Evolutionary conservation across 2,797 vertebrate species (phyloP), one percentile per base, ranked within the genome.

Genomic region (Phoxinus dragarum): DNA sequence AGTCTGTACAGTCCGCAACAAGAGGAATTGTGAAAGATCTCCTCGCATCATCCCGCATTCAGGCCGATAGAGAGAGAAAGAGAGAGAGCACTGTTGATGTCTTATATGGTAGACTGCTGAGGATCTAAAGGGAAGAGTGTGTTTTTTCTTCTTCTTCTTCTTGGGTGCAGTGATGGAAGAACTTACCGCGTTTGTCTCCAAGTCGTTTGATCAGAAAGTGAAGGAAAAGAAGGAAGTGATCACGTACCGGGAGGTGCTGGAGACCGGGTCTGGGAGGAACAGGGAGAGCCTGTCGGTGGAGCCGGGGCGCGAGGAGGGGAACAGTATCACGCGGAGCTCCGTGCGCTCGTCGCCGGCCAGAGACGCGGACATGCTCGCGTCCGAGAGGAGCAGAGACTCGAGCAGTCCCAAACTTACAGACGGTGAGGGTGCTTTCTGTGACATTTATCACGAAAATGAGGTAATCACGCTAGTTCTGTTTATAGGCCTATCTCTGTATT

Each of bases 151-250:
- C 49, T 42, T 21, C 59, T 84, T 89, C 78, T 84, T 90, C 82
- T 92, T 87, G 90, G 89, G 93, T 89, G 90, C 92, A 92, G 95
- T 96, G 94, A 99, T 99, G 98, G 98, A 99, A 97, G 98, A 99
- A 96, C 98, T 99, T 91, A 99, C 98, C 88, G 98, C 98, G 86
- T 99, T 99, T 93, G 98, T 98, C 90, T 98, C 98, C 82, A 99
- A 99, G 95, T 99, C 98, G 91, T 99, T 99, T 96, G 98, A 99
- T 94, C 97, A 98, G 92, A 99, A 99, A 96, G 97, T 98, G 91
- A 99, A 99, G 93, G 98, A 98, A 93, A 98, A 97, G 95, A 99
- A 99, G 95, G 98, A 99, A 90, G 96, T 96, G 91, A 98, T 98
- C 95, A 98, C 98, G 84, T 99, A 99, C 95, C 94, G 98, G 91